Evolutionary conservation across 2,797 vertebrate species (phyloP).

Genomic region (Apodemus agrarius): DNA sequence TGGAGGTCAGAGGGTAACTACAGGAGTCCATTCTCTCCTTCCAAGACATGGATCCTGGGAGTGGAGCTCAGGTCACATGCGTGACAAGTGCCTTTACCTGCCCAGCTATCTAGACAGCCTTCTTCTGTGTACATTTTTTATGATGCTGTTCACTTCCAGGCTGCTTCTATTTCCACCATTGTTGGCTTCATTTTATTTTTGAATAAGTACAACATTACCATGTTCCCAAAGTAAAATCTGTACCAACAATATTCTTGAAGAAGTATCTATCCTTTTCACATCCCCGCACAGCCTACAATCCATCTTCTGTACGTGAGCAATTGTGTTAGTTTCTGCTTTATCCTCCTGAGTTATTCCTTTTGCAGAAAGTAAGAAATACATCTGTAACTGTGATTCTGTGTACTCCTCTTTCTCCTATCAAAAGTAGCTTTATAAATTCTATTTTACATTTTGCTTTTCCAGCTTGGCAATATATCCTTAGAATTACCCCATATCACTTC

Average conservation of each 20-base stretch:
- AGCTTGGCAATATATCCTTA: conserved; percentile 21
- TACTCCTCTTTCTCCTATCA: conserved; percentile 1
- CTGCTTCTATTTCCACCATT: not conserved
- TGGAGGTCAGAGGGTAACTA: not conserved
- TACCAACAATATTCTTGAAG: not conserved
- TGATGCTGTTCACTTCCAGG: not conserved
- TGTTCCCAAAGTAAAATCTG: conserved; percentile 29
- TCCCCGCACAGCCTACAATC: not conserved
- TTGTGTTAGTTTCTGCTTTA: conserved; percentile 45
- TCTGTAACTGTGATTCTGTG: conserved; percentile 12
- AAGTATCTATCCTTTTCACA: not conserved
- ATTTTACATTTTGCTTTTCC: conserved; percentile 29
- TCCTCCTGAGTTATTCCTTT: conserved; percentile 33
- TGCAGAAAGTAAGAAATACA: conserved; percentile 20
- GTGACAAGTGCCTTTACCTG: not conserved
- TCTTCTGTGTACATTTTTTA: not conserved
- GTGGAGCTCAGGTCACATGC: not conserved
- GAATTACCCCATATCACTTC: not conserved
- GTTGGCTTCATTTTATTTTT: conserved; percentile 31
- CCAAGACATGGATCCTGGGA: not conserved
- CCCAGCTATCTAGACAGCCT: too few relatives aligned
- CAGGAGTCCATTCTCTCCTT: not conserved
- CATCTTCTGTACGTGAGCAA: conserved; percentile 7
- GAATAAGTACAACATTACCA: conserved; percentile 25
- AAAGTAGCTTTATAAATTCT: conserved; percentile 20